Evolutionary conservation across 2,888 invertebrate genomes (phyloP).

Genomic region (Pimpla rufipes): DNA sequence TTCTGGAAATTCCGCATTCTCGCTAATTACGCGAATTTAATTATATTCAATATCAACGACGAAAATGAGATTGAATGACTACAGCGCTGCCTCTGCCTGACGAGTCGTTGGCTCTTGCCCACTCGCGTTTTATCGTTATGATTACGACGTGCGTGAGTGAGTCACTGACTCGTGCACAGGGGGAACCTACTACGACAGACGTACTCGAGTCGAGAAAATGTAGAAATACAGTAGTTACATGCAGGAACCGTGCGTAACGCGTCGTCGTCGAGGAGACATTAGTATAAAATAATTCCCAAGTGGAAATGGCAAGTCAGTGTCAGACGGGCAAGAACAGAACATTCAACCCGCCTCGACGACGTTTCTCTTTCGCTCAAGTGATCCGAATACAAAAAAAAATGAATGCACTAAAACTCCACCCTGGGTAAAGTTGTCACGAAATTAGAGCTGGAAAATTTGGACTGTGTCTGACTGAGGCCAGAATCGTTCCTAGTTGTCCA

Average conservation of each 20-base stretch:
- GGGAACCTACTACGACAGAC: neutral
- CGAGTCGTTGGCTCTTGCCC: slow-evolving; percentile 7
- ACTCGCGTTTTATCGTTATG: neutral
- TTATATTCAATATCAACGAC: too few relatives aligned
- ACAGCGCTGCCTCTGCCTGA: neutral
- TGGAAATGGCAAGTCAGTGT: neutral
- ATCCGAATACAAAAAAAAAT: neutral
- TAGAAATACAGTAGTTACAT: neutral
- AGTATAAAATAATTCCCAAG: slow-evolving; percentile 8
- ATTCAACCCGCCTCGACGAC: neutral
- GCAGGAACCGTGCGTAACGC: neutral
- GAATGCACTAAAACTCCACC: neutral
- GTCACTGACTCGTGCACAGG: slow-evolving; percentile 12
- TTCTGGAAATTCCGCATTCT: neutral
- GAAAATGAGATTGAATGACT: neutral
- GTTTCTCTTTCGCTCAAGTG: neutral
- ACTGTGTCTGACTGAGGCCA: neutral
- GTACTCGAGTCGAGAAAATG: neutral
- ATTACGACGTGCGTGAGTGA: neutral
- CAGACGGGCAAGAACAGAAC: neutral
- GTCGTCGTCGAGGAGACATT: neutral
- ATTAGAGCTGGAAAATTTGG: neutral
- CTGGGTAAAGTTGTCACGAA: neutral
- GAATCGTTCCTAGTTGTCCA: too few relatives aligned
- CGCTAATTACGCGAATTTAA: neutral